Percentiles rank a stretch among this genome's conserved stretches.
Evolutionary conservation across 2,888 invertebrate genomes (phyloP).

Genomic region (Macrophya annulata): DNA sequence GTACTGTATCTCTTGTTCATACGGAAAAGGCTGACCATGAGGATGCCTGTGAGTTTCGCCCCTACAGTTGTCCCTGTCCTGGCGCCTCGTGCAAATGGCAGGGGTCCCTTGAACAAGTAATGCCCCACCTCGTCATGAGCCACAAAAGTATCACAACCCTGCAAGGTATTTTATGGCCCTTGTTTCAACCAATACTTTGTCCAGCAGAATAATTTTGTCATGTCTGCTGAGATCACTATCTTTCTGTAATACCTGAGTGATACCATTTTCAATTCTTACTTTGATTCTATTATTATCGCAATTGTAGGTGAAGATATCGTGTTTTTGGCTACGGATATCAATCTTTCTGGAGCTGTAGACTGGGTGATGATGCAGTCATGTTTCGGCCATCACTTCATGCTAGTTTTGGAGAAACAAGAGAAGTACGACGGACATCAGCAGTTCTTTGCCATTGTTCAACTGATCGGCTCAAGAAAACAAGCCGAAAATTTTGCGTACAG

Average conservation of each 20-base stretch:
- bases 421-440: slow-evolving; percentile 98
- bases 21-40: slow-evolving; percentile 99
- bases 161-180: slow-evolving; percentile 84
- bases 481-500: slow-evolving; percentile 99
- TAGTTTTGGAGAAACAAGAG: slow-evolving; percentile 99
- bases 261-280: not conserved
- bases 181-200: not conserved
- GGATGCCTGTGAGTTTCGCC: slow-evolving; percentile 98
- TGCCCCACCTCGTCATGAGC: slow-evolving; percentile 98
- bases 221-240: not conserved
- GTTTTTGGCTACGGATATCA: slow-evolving; percentile 99
- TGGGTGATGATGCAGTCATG: slow-evolving; percentile 99
- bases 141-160: slow-evolving; percentile 99
- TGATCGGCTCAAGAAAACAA: slow-evolving; percentile 99
- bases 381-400: slow-evolving; percentile 99
- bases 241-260: not conserved
- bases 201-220: not conserved
- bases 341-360: slow-evolving; percentile 99
- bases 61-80: slow-evolving; percentile 99
- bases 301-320: slow-evolving; percentile 96
- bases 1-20: slow-evolving; percentile 94
- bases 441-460: slow-evolving; percentile 98
- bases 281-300: not conserved
- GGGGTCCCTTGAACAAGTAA: slow-evolving; percentile 98
- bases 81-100: slow-evolving; percentile 99